phyloP scores from a whole-genome alignment of 1,140 invertebrate species.

The Drosophila busckii region DNA sequence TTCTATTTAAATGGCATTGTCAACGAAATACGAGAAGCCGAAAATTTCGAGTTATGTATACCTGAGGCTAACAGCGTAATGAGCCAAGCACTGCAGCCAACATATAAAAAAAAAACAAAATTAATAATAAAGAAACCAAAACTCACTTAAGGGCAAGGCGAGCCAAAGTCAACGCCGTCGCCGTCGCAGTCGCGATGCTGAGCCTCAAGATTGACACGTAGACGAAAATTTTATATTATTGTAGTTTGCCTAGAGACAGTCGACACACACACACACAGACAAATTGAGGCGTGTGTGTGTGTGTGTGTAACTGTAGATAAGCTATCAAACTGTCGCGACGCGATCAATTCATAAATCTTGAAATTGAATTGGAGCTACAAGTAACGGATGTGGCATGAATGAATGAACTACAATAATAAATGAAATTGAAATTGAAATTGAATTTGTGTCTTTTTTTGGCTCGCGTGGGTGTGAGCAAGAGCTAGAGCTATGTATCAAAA shows the following conservation, averaged over 20 bases:
- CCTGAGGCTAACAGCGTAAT: constrained; percentile 60
- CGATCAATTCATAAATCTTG: constrained; percentile 46
- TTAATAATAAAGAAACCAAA: constrained; percentile 34
- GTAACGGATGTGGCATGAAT: constrained; percentile 44
- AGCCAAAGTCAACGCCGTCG: constrained; percentile 51
- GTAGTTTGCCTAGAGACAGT: too few relatives aligned
- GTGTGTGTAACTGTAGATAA: constrained; percentile 34
- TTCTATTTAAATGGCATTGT: constrained; percentile 77
- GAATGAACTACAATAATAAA: constrained; percentile 21
- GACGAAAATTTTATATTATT: too few relatives aligned
- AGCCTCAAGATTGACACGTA: too few relatives aligned
- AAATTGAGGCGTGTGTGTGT: too few relatives aligned
- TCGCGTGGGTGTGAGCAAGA: constrained; percentile 13
- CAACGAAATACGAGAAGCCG: constrained; percentile 65
- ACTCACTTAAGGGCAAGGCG: constrained; percentile 59
- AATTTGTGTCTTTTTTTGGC: not conserved
- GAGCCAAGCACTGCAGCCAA: constrained; percentile 64
- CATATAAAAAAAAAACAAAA: constrained; percentile 3
- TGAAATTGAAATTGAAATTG: constrained; percentile 16
- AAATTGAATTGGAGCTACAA: constrained; percentile 36
- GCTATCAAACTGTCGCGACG: constrained; percentile 47
- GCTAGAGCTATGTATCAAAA: too few relatives aligned
- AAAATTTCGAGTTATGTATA: constrained; percentile 32
- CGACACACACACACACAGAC: too few relatives aligned
- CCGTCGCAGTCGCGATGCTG: too few relatives aligned